A percentile compares a stretch with the other conserved stretches of the same genome.
phyloP scores from a whole-genome alignment of 2,113 vertebrate genomes.

The Micronisus gabar region DNA sequence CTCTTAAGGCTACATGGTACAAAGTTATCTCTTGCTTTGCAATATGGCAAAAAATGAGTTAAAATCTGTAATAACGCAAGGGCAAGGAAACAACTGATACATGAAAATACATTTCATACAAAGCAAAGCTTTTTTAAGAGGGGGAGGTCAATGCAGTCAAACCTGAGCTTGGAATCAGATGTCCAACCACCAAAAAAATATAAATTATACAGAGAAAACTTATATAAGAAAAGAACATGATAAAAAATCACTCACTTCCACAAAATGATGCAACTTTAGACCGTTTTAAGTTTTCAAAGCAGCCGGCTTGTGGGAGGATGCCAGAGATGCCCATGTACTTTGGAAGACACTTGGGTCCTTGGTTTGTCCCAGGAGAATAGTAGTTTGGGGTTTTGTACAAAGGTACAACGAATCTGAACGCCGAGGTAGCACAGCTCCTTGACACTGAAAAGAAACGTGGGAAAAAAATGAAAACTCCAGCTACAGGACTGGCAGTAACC shows the following conservation, averaged over 20 bases:
- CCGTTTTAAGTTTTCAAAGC: not conserved
- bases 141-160: not conserved
- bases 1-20: rapidly evolving
- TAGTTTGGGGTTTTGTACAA: not conserved
- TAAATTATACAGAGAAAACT: not conserved
- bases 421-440: not conserved
- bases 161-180: not conserved
- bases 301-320: not conserved
- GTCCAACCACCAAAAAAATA: not conserved
- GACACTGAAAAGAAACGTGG: not conserved
- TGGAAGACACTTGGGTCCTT: not conserved
- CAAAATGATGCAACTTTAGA: not conserved
- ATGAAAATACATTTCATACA: not conserved
- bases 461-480: not conserved
- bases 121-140: not conserved
- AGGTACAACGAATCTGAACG: not conserved
- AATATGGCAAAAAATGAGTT: not conserved
- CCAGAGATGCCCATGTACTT: not conserved
- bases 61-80: rapidly evolving
- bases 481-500: not conserved
- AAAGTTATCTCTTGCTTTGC: not conserved
- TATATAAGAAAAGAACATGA: rapidly evolving
- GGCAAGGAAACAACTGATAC: not conserved
- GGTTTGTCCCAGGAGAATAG: not conserved
- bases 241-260: constrained; percentile 5